A percentile compares a stretch with the other conserved stretches of the same genome.
Conservation (phyloP, 30 jellyfish, hydroid and myxozoan genomes). For the Haliclystus octoradiatus region DNA sequence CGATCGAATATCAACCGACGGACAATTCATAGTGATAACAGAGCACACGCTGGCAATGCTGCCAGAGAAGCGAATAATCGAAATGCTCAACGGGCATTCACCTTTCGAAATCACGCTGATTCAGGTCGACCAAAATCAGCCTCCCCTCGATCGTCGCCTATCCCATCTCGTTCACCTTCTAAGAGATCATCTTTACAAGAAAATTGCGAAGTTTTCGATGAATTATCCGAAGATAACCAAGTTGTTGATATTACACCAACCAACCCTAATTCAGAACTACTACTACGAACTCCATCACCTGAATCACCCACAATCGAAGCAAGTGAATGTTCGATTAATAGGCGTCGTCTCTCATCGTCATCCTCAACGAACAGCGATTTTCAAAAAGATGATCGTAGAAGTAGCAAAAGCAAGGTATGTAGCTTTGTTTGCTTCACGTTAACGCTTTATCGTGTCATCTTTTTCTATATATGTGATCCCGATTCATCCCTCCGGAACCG, state of each 20-base stretch:
- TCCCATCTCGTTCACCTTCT: not conserved
- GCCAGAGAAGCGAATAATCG: not conserved
- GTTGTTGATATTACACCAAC: too few species aligned
- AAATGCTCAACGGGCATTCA: not conserved
- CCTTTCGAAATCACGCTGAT: not conserved
- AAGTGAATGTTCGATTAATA: not conserved
- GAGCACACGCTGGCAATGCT: conserved; percentile 1
- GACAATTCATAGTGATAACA: conserved; percentile 68
- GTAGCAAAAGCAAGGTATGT: not conserved
- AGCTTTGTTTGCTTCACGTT: not conserved
- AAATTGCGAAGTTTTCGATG: too few species aligned
- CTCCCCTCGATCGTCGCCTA: not conserved
- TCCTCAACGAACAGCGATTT: not conserved
- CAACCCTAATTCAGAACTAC: too few species aligned
- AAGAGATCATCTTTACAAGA: too few species aligned
- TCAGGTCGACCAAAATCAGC: not conserved
- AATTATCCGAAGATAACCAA: not conserved
- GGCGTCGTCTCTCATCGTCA: not conserved
- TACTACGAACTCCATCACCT: too few species aligned
- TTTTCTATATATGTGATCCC: too few species aligned
- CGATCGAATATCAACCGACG: conserved; percentile 60
- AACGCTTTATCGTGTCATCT: too few species aligned
- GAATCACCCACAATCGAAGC: not conserved
- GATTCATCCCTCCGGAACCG: too few species aligned
- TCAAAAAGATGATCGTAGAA: not conserved